Conservation (phyloP, 2,113 vertebrate genomes). For the Hippocampus zosterae region DNA sequence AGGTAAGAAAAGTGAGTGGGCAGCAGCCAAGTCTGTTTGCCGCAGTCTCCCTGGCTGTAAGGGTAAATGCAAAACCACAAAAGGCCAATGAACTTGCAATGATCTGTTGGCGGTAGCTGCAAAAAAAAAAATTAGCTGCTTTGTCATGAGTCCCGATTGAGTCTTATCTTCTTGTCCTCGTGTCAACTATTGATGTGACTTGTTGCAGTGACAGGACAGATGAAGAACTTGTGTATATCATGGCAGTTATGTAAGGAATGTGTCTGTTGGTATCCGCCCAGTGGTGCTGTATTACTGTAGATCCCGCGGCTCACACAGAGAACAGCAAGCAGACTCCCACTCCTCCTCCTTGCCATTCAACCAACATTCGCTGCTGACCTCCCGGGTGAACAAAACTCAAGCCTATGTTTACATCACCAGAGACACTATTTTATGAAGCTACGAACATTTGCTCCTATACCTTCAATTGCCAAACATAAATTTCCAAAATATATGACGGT, state of each 20-base stretch:
- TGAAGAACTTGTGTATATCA: constrained; percentile 17
- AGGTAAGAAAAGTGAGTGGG: constrained; percentile 31
- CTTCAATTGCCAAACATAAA: neutral
- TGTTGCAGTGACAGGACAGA: neutral
- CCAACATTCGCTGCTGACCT: constrained; percentile 46
- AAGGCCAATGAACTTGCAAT: constrained; percentile 26
- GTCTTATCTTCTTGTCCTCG: constrained; percentile 4
- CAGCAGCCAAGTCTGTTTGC: constrained; percentile 23
- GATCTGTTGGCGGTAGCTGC: constrained; percentile 9
- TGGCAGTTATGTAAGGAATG: constrained; percentile 54
- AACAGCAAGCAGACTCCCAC: constrained; percentile 50
- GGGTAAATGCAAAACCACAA: constrained; percentile 25
- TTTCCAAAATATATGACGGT: constrained; percentile 5
- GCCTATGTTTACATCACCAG: constrained; percentile 19
- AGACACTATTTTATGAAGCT: no score
- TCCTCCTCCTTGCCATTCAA: constrained; percentile 42
- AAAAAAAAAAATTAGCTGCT: neutral
- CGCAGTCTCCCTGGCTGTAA: constrained; percentile 20
- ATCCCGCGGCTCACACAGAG: constrained; percentile 23
- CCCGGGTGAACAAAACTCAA: constrained; percentile 21
- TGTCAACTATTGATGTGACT: neutral
- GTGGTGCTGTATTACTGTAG: constrained; percentile 24
- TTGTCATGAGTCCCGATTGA: neutral
- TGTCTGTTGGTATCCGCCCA: constrained; percentile 21
- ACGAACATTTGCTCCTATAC: constrained; percentile 6